Evolutionary conservation across 2,113 vertebrate species (phyloP).

Genomic region (Theropithecus gelada): DNA sequence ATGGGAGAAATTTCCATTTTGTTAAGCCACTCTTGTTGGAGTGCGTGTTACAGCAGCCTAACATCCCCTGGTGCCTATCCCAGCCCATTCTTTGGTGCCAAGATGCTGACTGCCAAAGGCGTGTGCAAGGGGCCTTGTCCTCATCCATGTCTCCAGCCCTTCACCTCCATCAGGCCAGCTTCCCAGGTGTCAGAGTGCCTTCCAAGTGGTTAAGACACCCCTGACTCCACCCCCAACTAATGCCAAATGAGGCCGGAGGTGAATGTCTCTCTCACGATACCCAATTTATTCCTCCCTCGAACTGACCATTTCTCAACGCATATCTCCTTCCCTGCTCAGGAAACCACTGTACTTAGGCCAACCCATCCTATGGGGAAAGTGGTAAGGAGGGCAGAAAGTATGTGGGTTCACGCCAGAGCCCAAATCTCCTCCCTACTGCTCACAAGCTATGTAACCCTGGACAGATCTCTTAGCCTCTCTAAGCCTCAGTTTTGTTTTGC

Average conservation of each 20-base stretch:
- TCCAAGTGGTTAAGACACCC: neutral
- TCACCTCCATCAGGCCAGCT: neutral
- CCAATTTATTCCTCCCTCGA: neutral
- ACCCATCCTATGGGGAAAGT: rapidly evolving
- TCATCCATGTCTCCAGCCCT: neutral
- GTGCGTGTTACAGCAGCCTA: neutral
- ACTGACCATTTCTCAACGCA: neutral
- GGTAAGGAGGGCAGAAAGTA: neutral
- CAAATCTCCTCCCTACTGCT: neutral
- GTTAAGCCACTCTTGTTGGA: neutral
- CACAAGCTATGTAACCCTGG: too few species aligned
- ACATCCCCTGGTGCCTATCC: neutral
- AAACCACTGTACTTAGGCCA: neutral
- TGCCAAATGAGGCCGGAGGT: neutral
- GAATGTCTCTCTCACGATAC: neutral
- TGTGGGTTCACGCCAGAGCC: neutral
- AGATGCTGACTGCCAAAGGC: neutral
- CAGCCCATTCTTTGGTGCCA: neutral
- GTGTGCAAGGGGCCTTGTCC: neutral
- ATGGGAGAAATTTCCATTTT: neutral
- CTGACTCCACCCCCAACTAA: neutral
- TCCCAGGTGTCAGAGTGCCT: neutral
- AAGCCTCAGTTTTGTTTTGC: neutral
- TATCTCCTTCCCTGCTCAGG: neutral
- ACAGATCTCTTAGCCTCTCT: neutral